Conservation (phyloP, 2,888 invertebrate species). For the Chrysomela aeneicollis region DNA sequence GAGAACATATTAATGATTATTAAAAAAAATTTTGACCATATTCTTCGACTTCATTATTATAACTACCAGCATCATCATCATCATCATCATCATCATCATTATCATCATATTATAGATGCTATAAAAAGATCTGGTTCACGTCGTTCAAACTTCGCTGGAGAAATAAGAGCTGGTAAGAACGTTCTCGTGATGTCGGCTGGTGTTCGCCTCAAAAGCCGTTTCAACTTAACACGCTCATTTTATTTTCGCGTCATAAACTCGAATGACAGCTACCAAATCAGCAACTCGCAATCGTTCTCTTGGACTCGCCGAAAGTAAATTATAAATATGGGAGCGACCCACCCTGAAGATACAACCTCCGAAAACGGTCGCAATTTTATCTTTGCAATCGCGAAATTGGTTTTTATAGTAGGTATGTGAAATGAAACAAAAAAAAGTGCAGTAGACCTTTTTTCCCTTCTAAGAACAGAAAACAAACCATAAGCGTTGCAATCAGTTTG, state of each 20-base stretch:
- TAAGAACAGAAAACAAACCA: not conserved
- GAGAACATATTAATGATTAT: too few species aligned
- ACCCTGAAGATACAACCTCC: conserved; percentile 16
- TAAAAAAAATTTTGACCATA: too few species aligned
- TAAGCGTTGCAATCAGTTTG: too few species aligned
- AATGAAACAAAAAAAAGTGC: not conserved
- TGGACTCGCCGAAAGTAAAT: conserved; percentile 22
- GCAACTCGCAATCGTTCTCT: conserved; percentile 16
- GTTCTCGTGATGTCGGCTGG: conserved; percentile 9
- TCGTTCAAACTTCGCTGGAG: not conserved
- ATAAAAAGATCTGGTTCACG: not conserved
- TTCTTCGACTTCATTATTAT: too few species aligned
- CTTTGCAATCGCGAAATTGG: conserved; percentile 6
- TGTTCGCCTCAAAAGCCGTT: conserved; percentile 8
- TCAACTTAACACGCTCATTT: conserved; percentile 11
- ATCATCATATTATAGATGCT: not conserved
- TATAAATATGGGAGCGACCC: conserved; percentile 25
- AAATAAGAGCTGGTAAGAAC: conserved; percentile 13
- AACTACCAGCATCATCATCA: too few species aligned
- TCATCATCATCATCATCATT: not conserved
- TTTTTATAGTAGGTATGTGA: conserved; percentile 7
- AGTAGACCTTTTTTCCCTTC: not conserved
- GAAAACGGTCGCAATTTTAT: conserved; percentile 17
- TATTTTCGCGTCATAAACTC: conserved; percentile 30
- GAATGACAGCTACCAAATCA: conserved; percentile 31